Evolutionary conservation across 2,797 vertebrate genomes (phyloP), one percentile per base, ranked within the genome.

Genomic region (Paratrypauchen microcephalus): DNA sequence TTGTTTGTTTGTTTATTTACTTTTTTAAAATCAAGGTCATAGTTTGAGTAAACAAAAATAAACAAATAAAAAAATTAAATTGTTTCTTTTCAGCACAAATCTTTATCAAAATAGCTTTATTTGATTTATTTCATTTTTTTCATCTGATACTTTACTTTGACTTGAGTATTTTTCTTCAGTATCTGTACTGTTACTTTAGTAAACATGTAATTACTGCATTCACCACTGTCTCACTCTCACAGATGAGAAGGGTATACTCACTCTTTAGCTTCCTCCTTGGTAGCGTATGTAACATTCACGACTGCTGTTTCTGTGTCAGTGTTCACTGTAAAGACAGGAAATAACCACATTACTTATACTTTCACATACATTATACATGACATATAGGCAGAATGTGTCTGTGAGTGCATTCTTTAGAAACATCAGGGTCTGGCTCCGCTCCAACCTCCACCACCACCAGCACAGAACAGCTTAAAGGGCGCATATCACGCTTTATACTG

Each of bases 281-380:
- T 95, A 65, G 94, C 86, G 28, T 97, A 98, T 0, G 95, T 97
- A 80, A 97, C 96, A 79, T 98, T 98, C 93, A 98, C 97, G 78
- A 97, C 96, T 0, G 96, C 97, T 76, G 97, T 97, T 92, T 97
- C 97, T 83, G 95, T 95, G 80, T 98, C 97, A 86, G 96, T 97
- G 90, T 97, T 97, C 84, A 98, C 96, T 98, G 90, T 78, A 66
- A 83, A 89, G 66, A 28, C 36, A 80, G 66, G 83, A 23, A 57
- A n/a, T 67, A 9, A 18, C 57, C 11, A 54, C 18, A 55, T 54
- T 2, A 6, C 67, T 24, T 48, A 57, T 61, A 65, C 77, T 72
- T 59, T 78, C 69, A 79, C 64, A 68, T 62, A 48, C 23, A 47
- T 19, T 23, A 68, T 26, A 75, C 54, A 23, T 45, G 66, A 30